A percentile compares a stretch with the other conserved stretches of the same genome.
Conservation (phyloP, 2,888 invertebrate genomes). For the Carabus problematicus region DNA sequence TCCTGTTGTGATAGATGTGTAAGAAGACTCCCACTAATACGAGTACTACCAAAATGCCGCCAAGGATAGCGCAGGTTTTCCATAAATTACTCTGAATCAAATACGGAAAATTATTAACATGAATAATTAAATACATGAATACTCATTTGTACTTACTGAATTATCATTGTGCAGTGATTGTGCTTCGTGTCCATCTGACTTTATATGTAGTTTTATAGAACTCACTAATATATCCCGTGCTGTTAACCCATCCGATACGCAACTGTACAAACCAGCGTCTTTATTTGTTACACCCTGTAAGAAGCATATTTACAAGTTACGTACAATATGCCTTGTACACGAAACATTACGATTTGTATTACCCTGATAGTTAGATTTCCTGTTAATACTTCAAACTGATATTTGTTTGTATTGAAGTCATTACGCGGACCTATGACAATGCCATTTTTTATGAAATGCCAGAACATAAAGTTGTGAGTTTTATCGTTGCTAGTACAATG, state of each 20-base stretch:
- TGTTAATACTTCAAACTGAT: slow-evolving; percentile 72
- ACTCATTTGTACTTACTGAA: slow-evolving; percentile 26
- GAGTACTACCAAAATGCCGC: slow-evolving; percentile 23
- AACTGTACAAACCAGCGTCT: slow-evolving; percentile 70
- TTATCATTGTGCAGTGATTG: slow-evolving; percentile 47
- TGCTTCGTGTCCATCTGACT: slow-evolving; percentile 58
- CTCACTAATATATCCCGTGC: slow-evolving; percentile 63
- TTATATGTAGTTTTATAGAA: slow-evolving; percentile 68
- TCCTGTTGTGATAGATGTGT: slow-evolving; percentile 30
- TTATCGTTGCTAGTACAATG: slow-evolving; percentile 71
- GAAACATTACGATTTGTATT: slow-evolving; percentile 42
- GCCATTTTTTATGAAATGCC: slow-evolving; percentile 65
- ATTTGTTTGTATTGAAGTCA: slow-evolving; percentile 66
- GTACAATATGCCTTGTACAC: not conserved
- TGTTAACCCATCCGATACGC: slow-evolving; percentile 65
- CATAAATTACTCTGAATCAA: slow-evolving; percentile 32
- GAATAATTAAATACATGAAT: slow-evolving; percentile 7
- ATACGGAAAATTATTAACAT: not conserved
- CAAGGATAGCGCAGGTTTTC: slow-evolving; percentile 28
- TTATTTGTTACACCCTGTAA: slow-evolving; percentile 66
- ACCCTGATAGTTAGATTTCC: slow-evolving; percentile 71
- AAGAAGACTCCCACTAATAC: slow-evolving; percentile 27
- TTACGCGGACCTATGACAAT: slow-evolving; percentile 70
- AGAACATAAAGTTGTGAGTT: slow-evolving; percentile 71
- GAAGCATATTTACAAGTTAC: slow-evolving; percentile 31